Percentiles rank a stretch among this genome's conserved stretches.
Conservation (phyloP, 1,140 invertebrate species). For the Coelopa frigida region DNA sequence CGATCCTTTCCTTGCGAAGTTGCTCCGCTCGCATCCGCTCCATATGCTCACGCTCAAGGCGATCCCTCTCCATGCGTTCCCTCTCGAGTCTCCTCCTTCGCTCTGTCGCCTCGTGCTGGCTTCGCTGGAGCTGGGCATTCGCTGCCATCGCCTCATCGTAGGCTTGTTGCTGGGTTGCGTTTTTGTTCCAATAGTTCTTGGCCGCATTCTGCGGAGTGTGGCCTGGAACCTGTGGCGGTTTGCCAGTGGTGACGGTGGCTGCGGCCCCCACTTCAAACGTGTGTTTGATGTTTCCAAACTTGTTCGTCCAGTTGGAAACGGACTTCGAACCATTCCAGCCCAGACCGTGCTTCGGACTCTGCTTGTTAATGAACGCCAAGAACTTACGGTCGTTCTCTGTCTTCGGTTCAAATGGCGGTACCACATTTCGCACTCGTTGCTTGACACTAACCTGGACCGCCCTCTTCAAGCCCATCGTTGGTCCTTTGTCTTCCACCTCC, state of each 20-base stretch:
- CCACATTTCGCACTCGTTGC: constrained; percentile 37
- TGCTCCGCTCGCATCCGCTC: constrained; percentile 16
- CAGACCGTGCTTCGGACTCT: constrained; percentile 48
- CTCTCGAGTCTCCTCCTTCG: constrained; percentile 31
- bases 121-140: constrained; percentile 18
- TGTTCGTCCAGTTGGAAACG: constrained; percentile 62
- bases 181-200: constrained; percentile 52
- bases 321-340: constrained; percentile 33
- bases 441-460: constrained; percentile 54
- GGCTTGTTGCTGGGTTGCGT: constrained; percentile 39
- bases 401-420: constrained; percentile 66
- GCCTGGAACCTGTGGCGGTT: constrained; percentile 28
- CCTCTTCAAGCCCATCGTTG: constrained; percentile 46
- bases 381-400: constrained; percentile 81
- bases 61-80: constrained; percentile 26
- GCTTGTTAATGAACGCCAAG: constrained; percentile 71
- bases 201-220: constrained; percentile 43
- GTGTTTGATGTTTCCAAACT: constrained; percentile 80
- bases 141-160: not conserved
- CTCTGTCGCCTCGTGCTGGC: constrained; percentile 17
- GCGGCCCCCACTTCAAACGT: constrained; percentile 57
- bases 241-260: constrained; percentile 28
- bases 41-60: constrained; percentile 26
- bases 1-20: constrained; percentile 14
- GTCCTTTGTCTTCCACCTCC: constrained; percentile 37